phyloP scores from a whole-genome alignment of 2,113 vertebrate genomes.

The Typhlomys cinereus region DNA sequence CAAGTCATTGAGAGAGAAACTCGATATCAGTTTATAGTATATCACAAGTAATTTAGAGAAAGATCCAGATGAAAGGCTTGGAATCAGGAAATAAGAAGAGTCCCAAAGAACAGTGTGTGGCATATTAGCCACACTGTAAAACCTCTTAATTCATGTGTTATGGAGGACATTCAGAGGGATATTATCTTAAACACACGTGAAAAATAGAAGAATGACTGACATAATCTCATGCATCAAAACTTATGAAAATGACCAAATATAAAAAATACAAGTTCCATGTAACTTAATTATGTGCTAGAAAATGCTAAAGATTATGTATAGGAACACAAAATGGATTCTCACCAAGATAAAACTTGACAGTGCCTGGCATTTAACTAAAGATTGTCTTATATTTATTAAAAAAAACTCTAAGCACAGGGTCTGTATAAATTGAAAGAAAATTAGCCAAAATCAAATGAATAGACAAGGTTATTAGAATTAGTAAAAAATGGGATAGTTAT shows the following conservation, averaged over 20 bases:
- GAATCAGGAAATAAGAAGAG: not conserved
- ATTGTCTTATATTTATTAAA: not conserved
- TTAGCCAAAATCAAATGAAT: not conserved
- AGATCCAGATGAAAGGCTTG: not conserved
- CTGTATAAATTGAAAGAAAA: not conserved
- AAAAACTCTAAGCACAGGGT: not conserved
- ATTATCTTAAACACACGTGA: not conserved
- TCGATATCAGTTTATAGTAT: too few relatives aligned
- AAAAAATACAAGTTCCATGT: not conserved
- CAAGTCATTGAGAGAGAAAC: not conserved
- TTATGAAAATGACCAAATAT: not conserved
- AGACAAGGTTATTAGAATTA: not conserved
- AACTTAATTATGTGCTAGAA: not conserved
- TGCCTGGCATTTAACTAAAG: not conserved
- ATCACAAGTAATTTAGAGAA: not conserved
- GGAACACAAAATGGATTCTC: not conserved
- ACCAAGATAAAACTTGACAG: not conserved
- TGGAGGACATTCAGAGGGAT: not conserved
- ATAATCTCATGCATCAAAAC: not conserved
- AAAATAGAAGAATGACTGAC: not conserved
- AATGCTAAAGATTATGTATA: not conserved
- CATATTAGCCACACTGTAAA: not conserved
- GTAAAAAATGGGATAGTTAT: not conserved
- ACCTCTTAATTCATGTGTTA: not conserved
- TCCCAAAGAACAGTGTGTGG: not conserved